Evolutionary conservation across 2,888 invertebrate species (phyloP), one percentile per base, ranked within the genome.

Genomic region (Drosophila kanekoi): DNA sequence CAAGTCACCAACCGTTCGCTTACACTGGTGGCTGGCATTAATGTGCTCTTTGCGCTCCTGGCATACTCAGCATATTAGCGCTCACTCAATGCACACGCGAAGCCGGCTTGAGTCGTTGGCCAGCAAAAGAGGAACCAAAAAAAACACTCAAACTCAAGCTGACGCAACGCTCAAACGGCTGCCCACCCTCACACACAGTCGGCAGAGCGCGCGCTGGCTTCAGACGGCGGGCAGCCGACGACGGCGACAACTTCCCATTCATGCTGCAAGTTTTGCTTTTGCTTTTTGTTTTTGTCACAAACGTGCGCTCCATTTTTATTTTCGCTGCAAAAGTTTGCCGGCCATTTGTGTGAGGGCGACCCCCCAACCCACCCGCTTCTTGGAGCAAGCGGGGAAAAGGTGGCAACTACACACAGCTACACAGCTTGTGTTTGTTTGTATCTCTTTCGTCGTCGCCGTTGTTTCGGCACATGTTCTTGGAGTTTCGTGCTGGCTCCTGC

Each of bases 271-370:
- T 69, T 72, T 85, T 77, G 67, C 53, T 56, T 58, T 63, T 65
- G 56, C 41, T 49, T 68, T 61, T 89, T 89, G 72, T 82, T 86
- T 77, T 88, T 87, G 84, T 81, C 89, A 87, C 89, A 87, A 89
- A 77, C 83, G 88, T 82, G 89, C 89, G 85, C 89, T 85, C 89
- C 89, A 85, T 85, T 85, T 85, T 85, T 85, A 85, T 85, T 85
- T 89, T 88, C 86, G 86, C 86, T 85, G 86, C 82, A 82, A 82
- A 81, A 85, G 67, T 87, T 85, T 87, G 82, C 89, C 88, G 88
- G 89, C 88, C 84, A 81, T 87, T 88, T 86, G 88, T 62, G 68
- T 47, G 63, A 43, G 74, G 48, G 49, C 32, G 47, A 51, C 35
- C 35, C 56, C 58, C 28, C 52, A 41, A 10, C 28, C 43, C n/a